Percentiles rank a stretch among this genome's conserved stretches.
Evolutionary conservation across 2,888 invertebrate genomes (phyloP).

Genomic region (Halictus ligatus): DNA sequence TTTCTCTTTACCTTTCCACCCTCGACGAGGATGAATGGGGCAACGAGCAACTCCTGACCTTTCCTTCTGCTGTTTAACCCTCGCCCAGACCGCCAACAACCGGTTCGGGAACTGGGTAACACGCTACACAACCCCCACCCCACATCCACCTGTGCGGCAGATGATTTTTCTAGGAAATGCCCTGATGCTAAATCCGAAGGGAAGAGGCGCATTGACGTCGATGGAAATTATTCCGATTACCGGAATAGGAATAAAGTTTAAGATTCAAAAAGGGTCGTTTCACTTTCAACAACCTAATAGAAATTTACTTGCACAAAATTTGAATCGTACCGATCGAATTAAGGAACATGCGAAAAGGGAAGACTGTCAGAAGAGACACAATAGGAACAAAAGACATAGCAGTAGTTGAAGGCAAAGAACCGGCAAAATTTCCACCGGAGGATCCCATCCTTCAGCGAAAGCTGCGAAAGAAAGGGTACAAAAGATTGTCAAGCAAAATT

Average conservation of each 20-base stretch:
- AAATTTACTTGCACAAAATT: neutral
- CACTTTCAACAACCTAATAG: too few species aligned
- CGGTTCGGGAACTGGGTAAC: neutral
- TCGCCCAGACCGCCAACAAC: neutral
- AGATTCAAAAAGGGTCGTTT: too few species aligned
- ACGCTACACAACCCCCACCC: neutral
- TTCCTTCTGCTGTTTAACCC: constrained; percentile 41
- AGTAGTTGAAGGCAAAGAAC: neutral
- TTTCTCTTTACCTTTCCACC: constrained; percentile 20
- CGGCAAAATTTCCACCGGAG: neutral
- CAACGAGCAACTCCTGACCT: constrained; percentile 22
- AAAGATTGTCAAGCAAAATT: neutral
- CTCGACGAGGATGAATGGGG: constrained; percentile 24
- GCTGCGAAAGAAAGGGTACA: neutral
- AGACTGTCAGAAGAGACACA: neutral
- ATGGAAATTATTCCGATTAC: too few species aligned
- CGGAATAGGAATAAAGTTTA: too few species aligned
- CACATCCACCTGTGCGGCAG: neutral
- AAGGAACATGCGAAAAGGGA: neutral
- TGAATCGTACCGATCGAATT: neutral
- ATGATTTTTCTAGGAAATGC: neutral
- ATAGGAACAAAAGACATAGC: neutral
- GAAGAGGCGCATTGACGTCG: too few species aligned
- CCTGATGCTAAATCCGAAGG: too few species aligned
- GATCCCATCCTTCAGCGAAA: neutral